Percentiles rank a stretch among this genome's conserved stretches.
Evolutionary conservation across 2,797 vertebrate species (phyloP).

Genomic region (Nannoperca australis): DNA sequence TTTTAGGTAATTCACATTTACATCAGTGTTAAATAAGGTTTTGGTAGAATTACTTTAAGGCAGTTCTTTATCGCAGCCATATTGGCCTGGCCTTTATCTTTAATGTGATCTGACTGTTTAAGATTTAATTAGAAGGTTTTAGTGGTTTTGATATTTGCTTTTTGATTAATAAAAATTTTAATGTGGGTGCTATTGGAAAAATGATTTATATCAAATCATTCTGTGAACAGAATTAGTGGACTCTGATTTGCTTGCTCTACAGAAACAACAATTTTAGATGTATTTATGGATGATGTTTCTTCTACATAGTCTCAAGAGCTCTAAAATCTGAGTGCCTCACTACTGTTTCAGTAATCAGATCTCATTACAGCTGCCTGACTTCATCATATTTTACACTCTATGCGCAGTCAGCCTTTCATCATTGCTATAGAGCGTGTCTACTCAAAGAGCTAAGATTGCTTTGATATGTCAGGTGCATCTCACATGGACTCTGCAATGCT

Average conservation of each 20-base stretch:
- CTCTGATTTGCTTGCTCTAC: neutral
- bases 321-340: neutral
- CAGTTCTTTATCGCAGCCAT: neutral
- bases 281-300: conserved; percentile 3
- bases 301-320: neutral
- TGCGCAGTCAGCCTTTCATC: conserved; percentile 24
- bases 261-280: neutral
- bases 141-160: conserved; percentile 5
- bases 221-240: conserved; percentile 1
- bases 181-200: neutral
- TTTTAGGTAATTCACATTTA: neutral
- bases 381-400: conserved; percentile 2
- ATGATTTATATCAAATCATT: neutral
- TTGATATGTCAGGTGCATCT: conserved; percentile 39
- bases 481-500: conserved; percentile 30
- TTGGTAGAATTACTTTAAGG: neutral
- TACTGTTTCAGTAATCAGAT: conserved; percentile 22
- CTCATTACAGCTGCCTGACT: conserved; percentile 6
- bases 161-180: no score
- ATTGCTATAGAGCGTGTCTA: conserved; percentile 18
- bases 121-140: neutral
- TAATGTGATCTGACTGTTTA: neutral
- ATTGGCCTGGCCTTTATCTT: neutral
- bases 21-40: neutral
- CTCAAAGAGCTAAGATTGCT: conserved; percentile 46